Percentiles rank a stretch among this genome's conserved stretches.
phyloP scores from a whole-genome alignment of 1,140 invertebrate species.

The roundworm (Caenorhabditis elegans) region DNA sequence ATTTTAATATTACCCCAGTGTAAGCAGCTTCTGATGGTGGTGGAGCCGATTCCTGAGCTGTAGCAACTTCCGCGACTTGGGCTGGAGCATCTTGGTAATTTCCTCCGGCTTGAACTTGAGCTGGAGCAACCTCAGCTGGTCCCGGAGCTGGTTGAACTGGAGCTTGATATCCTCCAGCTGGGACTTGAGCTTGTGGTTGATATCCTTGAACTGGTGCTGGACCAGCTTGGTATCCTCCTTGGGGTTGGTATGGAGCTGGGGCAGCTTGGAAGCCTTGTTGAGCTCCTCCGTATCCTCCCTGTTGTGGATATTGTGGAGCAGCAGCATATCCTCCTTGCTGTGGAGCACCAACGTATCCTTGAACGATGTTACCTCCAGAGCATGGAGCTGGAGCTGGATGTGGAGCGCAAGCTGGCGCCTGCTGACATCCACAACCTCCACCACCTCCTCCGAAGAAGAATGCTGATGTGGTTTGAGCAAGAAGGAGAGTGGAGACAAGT shows the following conservation, averaged over 20 bases:
- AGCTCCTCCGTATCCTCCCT: not conserved
- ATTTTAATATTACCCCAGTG: not conserved
- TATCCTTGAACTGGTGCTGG: not conserved
- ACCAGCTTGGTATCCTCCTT: not conserved
- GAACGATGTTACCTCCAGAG: conserved; percentile 34
- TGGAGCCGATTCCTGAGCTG: not conserved
- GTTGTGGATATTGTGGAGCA: not conserved
- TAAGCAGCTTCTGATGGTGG: not conserved
- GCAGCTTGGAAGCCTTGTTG: not conserved
- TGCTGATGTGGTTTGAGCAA: not conserved
- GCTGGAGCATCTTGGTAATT: conserved; percentile 21
- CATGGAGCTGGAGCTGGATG: not conserved
- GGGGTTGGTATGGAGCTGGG: not conserved
- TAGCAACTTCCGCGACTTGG: conserved; percentile 2
- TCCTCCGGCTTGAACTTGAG: conserved; percentile 7
- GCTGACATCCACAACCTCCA: conserved; percentile 35
- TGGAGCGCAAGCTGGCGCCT: conserved; percentile 11
- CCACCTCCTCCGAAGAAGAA: conserved; percentile 30
- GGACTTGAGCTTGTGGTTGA: not conserved
- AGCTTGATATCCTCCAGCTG: not conserved
- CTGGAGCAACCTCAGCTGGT: not conserved
- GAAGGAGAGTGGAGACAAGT: conserved; percentile 14
- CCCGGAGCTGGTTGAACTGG: not conserved
- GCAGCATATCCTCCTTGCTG: conserved; percentile 5
- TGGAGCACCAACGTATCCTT: conserved; percentile 14